Conservation (phyloP, 2,888 invertebrate species). For the Hymenopus coronatus region DNA sequence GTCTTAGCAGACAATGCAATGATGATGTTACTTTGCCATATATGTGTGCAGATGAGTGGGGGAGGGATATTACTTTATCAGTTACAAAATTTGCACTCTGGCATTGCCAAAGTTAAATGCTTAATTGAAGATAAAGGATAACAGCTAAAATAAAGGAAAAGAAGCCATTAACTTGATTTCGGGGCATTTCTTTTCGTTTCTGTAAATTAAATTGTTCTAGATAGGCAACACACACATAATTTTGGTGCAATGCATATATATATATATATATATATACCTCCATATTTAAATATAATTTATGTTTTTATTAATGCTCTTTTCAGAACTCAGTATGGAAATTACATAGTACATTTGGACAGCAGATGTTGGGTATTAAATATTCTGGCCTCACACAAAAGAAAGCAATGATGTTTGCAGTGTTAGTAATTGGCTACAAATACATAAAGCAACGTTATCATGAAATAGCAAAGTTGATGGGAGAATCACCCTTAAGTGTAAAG, state of each 20-base stretch:
- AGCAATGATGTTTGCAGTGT: constrained; percentile 33
- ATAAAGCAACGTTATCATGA: constrained; percentile 32
- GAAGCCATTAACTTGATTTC: too few species aligned
- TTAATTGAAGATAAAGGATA: too few species aligned
- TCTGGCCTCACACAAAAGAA: constrained; percentile 42
- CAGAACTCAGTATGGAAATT: constrained; percentile 58
- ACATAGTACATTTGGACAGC: constrained; percentile 78
- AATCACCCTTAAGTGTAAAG: neutral
- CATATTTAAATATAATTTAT: neutral
- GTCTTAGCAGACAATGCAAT: too few species aligned
- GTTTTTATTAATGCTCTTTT: neutral
- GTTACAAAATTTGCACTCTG: too few species aligned
- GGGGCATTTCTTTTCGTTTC: too few species aligned
- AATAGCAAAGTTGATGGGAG: neutral
- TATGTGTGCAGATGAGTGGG: too few species aligned
- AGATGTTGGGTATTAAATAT: constrained; percentile 74
- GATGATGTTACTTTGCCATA: too few species aligned
- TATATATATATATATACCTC: neutral
- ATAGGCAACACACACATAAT: too few species aligned
- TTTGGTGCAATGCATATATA: neutral
- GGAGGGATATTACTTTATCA: too few species aligned
- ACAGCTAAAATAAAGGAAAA: too few species aligned
- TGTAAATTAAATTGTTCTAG: too few species aligned
- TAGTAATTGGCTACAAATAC: constrained; percentile 37
- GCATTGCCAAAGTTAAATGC: too few species aligned